phyloP scores from a whole-genome alignment of 1,140 invertebrate genomes.

The Caenorhabditis remanei region DNA sequence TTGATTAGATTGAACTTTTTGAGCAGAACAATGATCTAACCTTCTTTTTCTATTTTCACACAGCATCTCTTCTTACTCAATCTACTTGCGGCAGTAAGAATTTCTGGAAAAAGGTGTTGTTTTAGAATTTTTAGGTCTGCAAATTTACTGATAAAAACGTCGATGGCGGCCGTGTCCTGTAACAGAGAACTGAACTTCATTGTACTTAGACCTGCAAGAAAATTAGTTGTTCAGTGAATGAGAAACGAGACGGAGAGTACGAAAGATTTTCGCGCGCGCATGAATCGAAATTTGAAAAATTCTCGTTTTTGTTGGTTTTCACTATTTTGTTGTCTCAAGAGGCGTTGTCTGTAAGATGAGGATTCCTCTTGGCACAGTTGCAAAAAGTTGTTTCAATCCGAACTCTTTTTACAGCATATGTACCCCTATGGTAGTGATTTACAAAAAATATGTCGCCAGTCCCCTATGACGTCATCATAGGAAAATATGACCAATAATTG shows the following conservation, averaged over 20 bases:
- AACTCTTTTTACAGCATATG: too few relatives aligned
- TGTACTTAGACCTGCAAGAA: not conserved
- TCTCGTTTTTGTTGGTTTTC: too few relatives aligned
- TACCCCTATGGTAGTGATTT: too few relatives aligned
- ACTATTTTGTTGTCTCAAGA: too few relatives aligned
- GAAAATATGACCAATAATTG: too few relatives aligned
- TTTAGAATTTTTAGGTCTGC: too few relatives aligned
- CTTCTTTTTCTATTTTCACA: constrained; percentile 28
- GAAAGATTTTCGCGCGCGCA: constrained; percentile 33
- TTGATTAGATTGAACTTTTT: not conserved
- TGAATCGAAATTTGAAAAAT: not conserved
- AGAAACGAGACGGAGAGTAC: not conserved
- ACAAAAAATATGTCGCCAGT: too few relatives aligned
- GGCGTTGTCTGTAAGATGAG: too few relatives aligned
- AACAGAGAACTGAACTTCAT: constrained; percentile 38
- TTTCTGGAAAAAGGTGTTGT: constrained; percentile 12
- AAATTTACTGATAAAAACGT: constrained; percentile 32
- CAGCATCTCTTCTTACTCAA: constrained; percentile 31
- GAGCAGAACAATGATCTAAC: not conserved
- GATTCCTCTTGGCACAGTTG: too few relatives aligned
- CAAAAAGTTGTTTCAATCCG: too few relatives aligned
- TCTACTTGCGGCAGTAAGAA: not conserved
- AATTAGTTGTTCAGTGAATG: too few relatives aligned
- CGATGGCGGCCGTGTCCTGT: constrained; percentile 35
- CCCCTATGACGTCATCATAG: too few relatives aligned